phyloP scores from a whole-genome alignment of 2,888 invertebrate species.

The Molorchus minor region DNA sequence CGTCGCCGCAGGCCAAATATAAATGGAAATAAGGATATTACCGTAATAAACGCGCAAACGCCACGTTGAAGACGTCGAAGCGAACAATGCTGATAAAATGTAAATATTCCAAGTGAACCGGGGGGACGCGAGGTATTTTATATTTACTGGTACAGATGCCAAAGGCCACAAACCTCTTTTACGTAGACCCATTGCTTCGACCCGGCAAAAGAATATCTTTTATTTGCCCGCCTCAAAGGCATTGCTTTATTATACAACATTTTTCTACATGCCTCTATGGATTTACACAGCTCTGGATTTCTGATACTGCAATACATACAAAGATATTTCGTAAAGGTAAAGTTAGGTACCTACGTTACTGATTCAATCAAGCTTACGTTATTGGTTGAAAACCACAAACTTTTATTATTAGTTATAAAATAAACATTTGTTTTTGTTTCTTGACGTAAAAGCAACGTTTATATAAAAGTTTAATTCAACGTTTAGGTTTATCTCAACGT shows the following conservation, averaged over 20 bases:
- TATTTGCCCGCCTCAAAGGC: background rate
- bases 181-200: background rate
- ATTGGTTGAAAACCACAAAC: too few species aligned
- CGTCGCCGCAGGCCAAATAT: too few species aligned
- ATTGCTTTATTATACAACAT: slow-evolving; percentile 4
- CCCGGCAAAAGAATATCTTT: background rate
- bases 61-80: background rate
- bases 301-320: too few species aligned
- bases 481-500: too few species aligned
- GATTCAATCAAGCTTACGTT: too few species aligned
- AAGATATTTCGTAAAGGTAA: too few species aligned
- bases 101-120: background rate
- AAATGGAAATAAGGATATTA: background rate
- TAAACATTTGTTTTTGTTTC: too few species aligned
- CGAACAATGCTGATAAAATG: background rate
- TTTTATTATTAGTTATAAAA: too few species aligned
- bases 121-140: background rate
- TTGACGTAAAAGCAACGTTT: too few species aligned
- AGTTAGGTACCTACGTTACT: too few species aligned
- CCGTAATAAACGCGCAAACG: background rate
- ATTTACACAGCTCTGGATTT: too few species aligned
- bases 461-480: too few species aligned
- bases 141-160: background rate
- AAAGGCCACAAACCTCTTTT: background rate
- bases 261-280: background rate